These are phyloP conservation scores for Vanessa tameamea DNA, from an alignment of 1,140 invertebrate species.

Conservation along the genomic window DNA sequence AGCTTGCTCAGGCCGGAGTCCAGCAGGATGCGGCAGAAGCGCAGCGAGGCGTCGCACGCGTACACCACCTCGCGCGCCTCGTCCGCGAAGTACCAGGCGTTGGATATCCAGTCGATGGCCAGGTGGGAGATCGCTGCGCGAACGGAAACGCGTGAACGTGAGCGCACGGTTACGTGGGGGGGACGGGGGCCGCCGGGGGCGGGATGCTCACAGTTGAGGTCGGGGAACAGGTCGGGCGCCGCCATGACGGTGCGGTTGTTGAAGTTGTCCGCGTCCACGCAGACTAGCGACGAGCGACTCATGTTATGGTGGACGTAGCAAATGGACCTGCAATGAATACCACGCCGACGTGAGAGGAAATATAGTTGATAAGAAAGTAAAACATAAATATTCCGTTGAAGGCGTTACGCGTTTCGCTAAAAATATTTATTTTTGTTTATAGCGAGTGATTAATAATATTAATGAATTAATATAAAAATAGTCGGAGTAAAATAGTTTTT, in stretches of 20 bases:
- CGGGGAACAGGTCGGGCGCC: constrained; percentile 81
- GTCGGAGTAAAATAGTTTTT: too few relatives aligned
- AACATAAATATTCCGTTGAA: too few relatives aligned
- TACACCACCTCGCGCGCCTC: constrained; percentile 86
- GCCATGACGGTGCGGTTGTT: constrained; percentile 81
- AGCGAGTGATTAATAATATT: too few relatives aligned
- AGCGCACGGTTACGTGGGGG: too few relatives aligned
- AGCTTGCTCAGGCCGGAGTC: constrained; percentile 87
- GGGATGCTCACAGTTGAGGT: constrained; percentile 79
- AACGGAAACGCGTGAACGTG: background rate
- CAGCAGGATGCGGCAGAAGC: constrained; percentile 86
- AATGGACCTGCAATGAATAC: constrained; percentile 74
- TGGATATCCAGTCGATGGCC: constrained; percentile 91
- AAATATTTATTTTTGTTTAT: too few relatives aligned
- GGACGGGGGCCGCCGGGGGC: background rate
- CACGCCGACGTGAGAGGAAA: too few relatives aligned
- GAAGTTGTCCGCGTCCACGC: constrained; percentile 83
- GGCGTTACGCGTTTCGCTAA: too few relatives aligned
- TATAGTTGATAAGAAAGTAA: too few relatives aligned
- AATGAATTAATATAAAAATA: too few relatives aligned
- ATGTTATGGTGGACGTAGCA: constrained; percentile 86
- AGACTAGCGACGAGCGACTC: constrained; percentile 80
- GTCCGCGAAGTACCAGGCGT: constrained; percentile 93
- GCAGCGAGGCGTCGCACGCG: constrained; percentile 84
- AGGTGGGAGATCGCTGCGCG: constrained; percentile 84